phyloP scores from a whole-genome alignment of 2,888 invertebrate species.

The Hirtodrosophila histrioides region DNA sequence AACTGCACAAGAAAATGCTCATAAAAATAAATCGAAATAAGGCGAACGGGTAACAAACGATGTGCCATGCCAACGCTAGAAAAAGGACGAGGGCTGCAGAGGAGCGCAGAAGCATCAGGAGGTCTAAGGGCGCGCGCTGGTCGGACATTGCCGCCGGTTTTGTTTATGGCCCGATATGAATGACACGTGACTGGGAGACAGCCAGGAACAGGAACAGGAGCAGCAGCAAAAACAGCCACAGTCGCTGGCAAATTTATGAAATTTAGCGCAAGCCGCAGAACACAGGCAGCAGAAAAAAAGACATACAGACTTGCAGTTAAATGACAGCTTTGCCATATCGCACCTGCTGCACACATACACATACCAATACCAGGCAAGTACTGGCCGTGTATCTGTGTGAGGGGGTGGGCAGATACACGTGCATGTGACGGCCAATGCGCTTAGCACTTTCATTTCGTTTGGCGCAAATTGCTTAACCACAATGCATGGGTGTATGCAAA shows the following conservation, averaged over 20 bases:
- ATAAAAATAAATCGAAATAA: slow-evolving; percentile 76
- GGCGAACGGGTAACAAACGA: slow-evolving; percentile 63
- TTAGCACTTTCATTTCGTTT: slow-evolving; percentile 75
- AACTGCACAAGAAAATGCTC: slow-evolving; percentile 53
- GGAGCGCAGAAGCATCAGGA: slow-evolving; percentile 1
- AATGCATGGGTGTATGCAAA: slow-evolving; percentile 50
- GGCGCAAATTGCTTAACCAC: slow-evolving; percentile 77
- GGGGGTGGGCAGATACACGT: slow-evolving; percentile 33
- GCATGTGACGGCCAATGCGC: slow-evolving; percentile 70
- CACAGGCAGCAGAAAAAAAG: slow-evolving; percentile 27
- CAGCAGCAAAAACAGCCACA: slow-evolving; percentile 15
- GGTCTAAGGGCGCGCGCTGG: slow-evolving; percentile 13
- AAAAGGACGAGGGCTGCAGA: background rate
- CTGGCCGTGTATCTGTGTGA: background rate
- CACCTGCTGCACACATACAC: slow-evolving; percentile 67
- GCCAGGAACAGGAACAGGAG: slow-evolving; percentile 22
- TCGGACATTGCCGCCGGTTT: slow-evolving; percentile 39
- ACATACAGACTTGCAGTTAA: slow-evolving; percentile 31
- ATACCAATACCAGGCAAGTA: slow-evolving; percentile 17
- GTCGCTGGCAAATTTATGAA: slow-evolving; percentile 66
- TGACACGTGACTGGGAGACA: slow-evolving; percentile 74
- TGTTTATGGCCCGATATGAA: slow-evolving; percentile 76
- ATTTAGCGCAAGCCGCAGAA: slow-evolving; percentile 74
- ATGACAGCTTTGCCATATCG: slow-evolving; percentile 67
- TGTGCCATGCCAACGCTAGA: slow-evolving; percentile 64